Evolutionary conservation across 1,140 invertebrate species (phyloP).

Genomic region (Halesus radiatus): DNA sequence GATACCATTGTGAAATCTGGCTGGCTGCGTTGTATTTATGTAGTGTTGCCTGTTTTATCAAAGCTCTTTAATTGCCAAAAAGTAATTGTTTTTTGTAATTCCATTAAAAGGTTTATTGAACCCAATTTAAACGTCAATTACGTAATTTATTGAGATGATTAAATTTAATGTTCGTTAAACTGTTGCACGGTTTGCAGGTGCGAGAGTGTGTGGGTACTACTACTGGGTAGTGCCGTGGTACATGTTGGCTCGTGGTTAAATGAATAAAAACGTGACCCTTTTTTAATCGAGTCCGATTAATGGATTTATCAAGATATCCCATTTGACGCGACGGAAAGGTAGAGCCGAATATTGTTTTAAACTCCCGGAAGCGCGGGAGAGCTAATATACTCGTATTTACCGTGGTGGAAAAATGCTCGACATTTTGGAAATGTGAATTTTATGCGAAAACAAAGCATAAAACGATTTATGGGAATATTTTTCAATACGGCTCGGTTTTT

Average conservation of each 20-base stretch:
- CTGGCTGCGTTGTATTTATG: too few relatives aligned
- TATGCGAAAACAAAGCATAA: constrained; percentile 54
- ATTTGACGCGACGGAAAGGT: background rate
- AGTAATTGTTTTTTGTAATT: too few relatives aligned
- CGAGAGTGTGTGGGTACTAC: too few relatives aligned
- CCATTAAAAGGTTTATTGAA: too few relatives aligned
- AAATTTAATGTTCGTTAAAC: background rate
- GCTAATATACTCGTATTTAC: background rate
- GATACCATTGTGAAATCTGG: too few relatives aligned
- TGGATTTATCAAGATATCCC: constrained; percentile 17
- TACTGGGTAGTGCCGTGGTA: background rate
- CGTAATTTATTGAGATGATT: background rate
- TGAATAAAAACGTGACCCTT: background rate
- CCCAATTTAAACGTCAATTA: too few relatives aligned
- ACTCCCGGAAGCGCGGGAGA: background rate
- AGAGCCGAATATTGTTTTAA: constrained; percentile 21
- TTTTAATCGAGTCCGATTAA: background rate
- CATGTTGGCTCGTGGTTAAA: too few relatives aligned
- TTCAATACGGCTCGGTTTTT: constrained; percentile 49
- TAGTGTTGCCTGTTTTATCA: background rate
- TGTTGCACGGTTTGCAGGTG: background rate
- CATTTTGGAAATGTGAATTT: constrained; percentile 50
- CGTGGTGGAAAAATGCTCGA: constrained; percentile 34
- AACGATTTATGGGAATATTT: constrained; percentile 55
- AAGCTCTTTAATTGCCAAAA: too few relatives aligned